Evolutionary conservation across 2,797 vertebrate genomes (phyloP).

Genomic region (Syngnathus rostellatus): DNA sequence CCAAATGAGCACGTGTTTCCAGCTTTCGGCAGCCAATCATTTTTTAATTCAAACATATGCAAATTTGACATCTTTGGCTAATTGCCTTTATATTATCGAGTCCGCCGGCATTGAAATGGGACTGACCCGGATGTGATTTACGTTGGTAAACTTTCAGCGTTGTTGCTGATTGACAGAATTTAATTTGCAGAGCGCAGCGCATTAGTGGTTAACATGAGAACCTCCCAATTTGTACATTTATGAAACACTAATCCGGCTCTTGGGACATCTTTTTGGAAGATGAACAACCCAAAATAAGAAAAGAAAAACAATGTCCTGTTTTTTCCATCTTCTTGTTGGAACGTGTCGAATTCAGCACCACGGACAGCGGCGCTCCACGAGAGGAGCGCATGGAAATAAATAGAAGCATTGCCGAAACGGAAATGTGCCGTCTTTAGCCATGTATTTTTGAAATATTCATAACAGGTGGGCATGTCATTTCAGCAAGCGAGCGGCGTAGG

Average conservation of each 20-base stretch:
- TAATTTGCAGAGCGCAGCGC: not conserved
- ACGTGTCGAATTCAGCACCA: slow-evolving; percentile 50
- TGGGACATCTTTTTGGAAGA: not conserved
- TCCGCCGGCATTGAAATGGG: not conserved
- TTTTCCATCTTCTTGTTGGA: not conserved
- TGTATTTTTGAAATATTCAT: slow-evolving; percentile 47
- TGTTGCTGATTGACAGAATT: not conserved
- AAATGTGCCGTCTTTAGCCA: slow-evolving; percentile 36
- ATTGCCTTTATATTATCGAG: not conserved
- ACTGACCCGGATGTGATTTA: not conserved
- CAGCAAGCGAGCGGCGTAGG: slow-evolving; percentile 27
- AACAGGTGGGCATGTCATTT: slow-evolving; percentile 37
- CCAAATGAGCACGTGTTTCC: slow-evolving; percentile 3
- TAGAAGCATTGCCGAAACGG: slow-evolving; percentile 20
- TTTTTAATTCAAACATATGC: not conserved
- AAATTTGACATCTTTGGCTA: not conserved
- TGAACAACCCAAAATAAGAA: not conserved
- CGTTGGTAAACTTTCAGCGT: not conserved
- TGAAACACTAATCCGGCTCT: too few species aligned
- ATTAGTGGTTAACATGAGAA: not conserved
- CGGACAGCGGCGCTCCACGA: slow-evolving; percentile 42
- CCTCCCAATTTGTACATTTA: not conserved
- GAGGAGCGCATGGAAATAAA: slow-evolving; percentile 14
- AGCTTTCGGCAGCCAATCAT: not conserved
- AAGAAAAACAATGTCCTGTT: not conserved